Evolutionary conservation across 1,140 invertebrate genomes (phyloP).

Genomic region (Drosophila nasuta): DNA sequence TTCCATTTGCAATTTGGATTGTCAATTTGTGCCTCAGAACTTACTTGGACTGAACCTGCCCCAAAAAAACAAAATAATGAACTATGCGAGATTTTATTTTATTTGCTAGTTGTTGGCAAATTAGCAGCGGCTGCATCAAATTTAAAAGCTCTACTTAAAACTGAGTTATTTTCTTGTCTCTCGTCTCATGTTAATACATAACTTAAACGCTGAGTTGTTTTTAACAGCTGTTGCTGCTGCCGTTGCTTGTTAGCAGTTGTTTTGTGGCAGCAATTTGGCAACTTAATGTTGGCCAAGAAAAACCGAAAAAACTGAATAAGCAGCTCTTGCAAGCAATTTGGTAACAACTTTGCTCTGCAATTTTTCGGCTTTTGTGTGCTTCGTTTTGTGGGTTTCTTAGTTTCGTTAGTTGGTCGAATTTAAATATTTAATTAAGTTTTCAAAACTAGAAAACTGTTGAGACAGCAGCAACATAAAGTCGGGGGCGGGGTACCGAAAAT

Average conservation of each 20-base stretch:
- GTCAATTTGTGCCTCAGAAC: constrained; percentile 1
- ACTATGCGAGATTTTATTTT: background rate
- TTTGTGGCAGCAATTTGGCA: constrained; percentile 51
- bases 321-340: constrained; percentile 47
- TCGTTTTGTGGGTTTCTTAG: constrained; percentile 13
- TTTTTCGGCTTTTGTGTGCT: background rate
- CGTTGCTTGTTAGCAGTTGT: constrained; percentile 28
- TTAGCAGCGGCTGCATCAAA: constrained; percentile 28
- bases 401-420: constrained; percentile 50
- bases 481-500: constrained; percentile 13
- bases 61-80: background rate
- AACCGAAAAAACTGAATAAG: constrained; percentile 36
- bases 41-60: background rate
- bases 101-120: constrained; percentile 28
- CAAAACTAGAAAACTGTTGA: constrained; percentile 21
- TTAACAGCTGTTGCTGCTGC: constrained; percentile 29
- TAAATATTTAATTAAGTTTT: constrained; percentile 58
- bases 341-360: constrained; percentile 44
- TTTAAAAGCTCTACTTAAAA: constrained; percentile 16
- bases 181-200: constrained; percentile 12
- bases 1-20: constrained; percentile 16
- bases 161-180: constrained; percentile 7
- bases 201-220: constrained; percentile 19
- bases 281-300: constrained; percentile 50
- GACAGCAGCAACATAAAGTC: background rate